A percentile compares a stretch with the other conserved stretches of the same genome.
Conservation (phyloP, 2,888 invertebrate species). For the Gastracanthus pulcherrimus region DNA sequence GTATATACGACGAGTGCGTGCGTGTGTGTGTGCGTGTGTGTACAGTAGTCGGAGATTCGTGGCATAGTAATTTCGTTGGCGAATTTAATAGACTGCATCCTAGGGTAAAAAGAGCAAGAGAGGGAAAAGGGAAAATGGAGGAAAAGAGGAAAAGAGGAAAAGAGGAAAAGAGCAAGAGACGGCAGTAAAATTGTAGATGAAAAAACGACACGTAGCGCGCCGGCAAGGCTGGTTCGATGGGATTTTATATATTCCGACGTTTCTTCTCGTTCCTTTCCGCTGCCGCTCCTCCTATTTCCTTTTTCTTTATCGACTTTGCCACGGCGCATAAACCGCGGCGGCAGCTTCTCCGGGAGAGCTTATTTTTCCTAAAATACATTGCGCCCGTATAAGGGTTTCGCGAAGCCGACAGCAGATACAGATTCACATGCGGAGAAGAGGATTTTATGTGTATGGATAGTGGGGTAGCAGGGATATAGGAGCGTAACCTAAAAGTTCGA, state of each 20-base stretch:
- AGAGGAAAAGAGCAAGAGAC: not conserved
- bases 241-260: constrained; percentile 15
- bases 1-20: too few relatives aligned
- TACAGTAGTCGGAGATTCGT: too few relatives aligned
- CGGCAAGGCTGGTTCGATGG: constrained; percentile 20
- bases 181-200: constrained; percentile 8
- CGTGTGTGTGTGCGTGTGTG: too few relatives aligned
- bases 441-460: not conserved
- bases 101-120: not conserved
- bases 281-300: not conserved
- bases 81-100: not conserved
- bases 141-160: too few relatives aligned
- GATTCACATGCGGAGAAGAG: not conserved
- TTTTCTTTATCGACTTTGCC: constrained; percentile 4
- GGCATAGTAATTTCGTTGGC: not conserved
- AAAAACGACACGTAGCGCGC: not conserved
- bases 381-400: not conserved
- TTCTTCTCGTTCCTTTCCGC: not conserved
- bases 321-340: too few relatives aligned
- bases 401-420: not conserved
- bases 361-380: constrained; percentile 22
- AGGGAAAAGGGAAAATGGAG: not conserved
- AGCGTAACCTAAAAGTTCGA: not conserved
- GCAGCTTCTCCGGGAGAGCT: not conserved
- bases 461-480: too few relatives aligned